Conservation (phyloP, 1,140 invertebrate genomes). For the Philopotamus ludificatus region DNA sequence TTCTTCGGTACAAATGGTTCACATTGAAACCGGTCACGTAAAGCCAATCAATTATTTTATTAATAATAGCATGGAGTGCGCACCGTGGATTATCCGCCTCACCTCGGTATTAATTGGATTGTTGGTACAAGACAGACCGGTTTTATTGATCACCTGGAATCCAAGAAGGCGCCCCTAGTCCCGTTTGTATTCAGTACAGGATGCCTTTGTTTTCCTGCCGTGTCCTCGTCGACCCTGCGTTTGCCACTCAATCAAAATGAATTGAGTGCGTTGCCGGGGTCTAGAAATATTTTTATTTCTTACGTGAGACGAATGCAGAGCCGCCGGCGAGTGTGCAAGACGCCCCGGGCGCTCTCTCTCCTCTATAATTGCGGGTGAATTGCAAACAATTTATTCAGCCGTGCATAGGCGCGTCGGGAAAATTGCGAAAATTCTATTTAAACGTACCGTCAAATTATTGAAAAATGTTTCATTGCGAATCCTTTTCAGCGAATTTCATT, state of each 20-base stretch:
- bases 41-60: too few species aligned
- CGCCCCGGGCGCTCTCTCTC: not conserved
- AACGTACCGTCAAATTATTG: too few species aligned
- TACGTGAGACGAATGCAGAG: constrained; percentile 18
- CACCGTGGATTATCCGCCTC: too few species aligned
- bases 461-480: too few species aligned
- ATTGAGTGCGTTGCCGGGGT: constrained; percentile 19
- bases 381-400: too few species aligned
- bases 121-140: not conserved
- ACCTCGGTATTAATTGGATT: constrained; percentile 5
- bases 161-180: not conserved
- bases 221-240: not conserved
- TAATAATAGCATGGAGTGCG: too few species aligned
- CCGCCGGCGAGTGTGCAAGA: not conserved
- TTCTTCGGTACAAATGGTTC: too few species aligned
- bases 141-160: not conserved
- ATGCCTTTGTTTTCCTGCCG: constrained; percentile 12
- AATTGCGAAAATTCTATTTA: not conserved
- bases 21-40: too few species aligned
- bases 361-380: constrained; percentile 13
- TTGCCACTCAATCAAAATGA: constrained; percentile 26
- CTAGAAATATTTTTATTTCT: constrained; percentile 31
- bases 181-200: constrained; percentile 21
- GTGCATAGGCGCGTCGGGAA: not conserved
- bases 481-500: too few species aligned